Evolutionary conservation across 2,888 invertebrate species (phyloP).

Genomic region (Hirtodrosophila trivittata): DNA sequence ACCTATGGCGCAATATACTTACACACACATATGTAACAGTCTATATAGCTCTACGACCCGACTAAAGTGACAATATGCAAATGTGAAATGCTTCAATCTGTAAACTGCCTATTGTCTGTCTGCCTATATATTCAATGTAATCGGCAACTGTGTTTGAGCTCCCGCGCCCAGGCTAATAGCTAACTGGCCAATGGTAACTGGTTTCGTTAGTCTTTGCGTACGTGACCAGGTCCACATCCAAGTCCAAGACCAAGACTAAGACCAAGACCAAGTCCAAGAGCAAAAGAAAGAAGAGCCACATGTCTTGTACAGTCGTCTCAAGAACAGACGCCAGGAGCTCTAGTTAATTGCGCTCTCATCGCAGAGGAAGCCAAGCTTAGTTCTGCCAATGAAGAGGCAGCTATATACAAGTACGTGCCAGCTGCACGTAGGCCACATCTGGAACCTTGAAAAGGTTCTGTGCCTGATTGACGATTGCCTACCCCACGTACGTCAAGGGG

Average conservation of each 20-base stretch:
- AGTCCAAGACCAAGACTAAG: conserved; percentile 5
- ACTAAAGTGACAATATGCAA: conserved; percentile 37
- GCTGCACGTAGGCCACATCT: conserved; percentile 56
- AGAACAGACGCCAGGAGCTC: conserved; percentile 25
- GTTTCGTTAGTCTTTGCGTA: conserved; percentile 58
- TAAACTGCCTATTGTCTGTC: conserved; percentile 8
- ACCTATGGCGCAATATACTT: background rate
- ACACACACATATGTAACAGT: conserved; percentile 4
- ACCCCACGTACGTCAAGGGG: conserved; percentile 39
- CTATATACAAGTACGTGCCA: no score
- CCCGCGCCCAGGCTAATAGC: conserved; percentile 1
- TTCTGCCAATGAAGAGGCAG: conserved; percentile 18
- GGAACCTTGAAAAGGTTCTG: conserved; percentile 73
- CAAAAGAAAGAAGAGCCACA: background rate
- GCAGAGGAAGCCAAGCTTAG: conserved; percentile 22
- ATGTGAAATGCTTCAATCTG: conserved; percentile 26
- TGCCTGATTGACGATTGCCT: conserved; percentile 16
- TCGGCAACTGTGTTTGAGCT: background rate
- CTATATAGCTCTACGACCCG: conserved; percentile 4
- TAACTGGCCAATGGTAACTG: conserved; percentile 39
- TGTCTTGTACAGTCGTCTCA: conserved; percentile 38
- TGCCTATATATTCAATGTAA: conserved; percentile 11
- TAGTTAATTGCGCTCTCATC: conserved; percentile 41
- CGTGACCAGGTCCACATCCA: conserved; percentile 57
- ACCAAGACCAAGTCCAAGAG: background rate